Evolutionary conservation across 2,797 vertebrate genomes (phyloP).

Genomic region (Fistularia tabacaria): DNA sequence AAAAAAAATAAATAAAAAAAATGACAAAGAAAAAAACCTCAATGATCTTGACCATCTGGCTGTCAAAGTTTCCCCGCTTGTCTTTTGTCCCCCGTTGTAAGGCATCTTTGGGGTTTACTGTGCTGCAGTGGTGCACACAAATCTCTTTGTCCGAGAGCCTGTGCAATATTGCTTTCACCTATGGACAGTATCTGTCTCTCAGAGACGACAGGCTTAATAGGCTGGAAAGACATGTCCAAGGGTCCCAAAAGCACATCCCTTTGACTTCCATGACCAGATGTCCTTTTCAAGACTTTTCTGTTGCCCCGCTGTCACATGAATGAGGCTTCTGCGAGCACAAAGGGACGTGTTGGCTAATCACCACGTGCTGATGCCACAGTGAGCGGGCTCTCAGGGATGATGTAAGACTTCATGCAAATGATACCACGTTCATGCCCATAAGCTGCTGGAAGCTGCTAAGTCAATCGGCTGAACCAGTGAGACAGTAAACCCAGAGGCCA

Average conservation of each 20-base stretch:
- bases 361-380: conserved; percentile 63
- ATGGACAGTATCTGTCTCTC: conserved; percentile 47
- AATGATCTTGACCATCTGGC: conserved; percentile 70
- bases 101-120: conserved; percentile 48
- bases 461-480: conserved; percentile 39
- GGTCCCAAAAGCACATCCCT: conserved; percentile 52
- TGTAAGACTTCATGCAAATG: conserved; percentile 66
- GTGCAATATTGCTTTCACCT: conserved; percentile 48
- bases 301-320: conserved; percentile 58
- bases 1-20: conserved; percentile 27
- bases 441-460: conserved; percentile 26
- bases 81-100: conserved; percentile 31
- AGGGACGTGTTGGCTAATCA: conserved; percentile 60
- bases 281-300: conserved; percentile 61
- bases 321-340: conserved; percentile 59
- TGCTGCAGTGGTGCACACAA: conserved; percentile 31
- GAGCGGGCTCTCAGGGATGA: conserved; percentile 57
- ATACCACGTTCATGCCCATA: conserved; percentile 49
- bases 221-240: conserved; percentile 43
- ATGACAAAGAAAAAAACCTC: conserved; percentile 37
- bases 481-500: conserved; percentile 4
- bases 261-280: conserved; percentile 64
- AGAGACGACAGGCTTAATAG: conserved; percentile 34
- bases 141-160: conserved; percentile 43
- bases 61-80: conserved; percentile 40